Evolutionary conservation across 2,113 vertebrate genomes (phyloP).

Genomic region (Podarcis cretensis): DNA sequence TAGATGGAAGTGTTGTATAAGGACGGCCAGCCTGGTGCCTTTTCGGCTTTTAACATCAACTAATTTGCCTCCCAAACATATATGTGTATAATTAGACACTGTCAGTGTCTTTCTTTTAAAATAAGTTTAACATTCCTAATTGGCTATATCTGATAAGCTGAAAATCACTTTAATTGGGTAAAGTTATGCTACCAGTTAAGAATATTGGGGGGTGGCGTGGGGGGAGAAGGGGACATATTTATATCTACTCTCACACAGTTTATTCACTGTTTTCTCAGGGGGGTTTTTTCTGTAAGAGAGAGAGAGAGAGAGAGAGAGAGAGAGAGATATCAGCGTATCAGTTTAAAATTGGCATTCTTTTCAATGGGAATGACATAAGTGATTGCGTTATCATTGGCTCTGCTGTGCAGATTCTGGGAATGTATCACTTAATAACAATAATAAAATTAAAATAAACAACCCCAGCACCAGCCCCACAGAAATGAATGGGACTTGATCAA

Average conservation of each 20-base stretch:
- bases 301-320: not conserved
- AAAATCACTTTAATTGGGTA: constrained; percentile 75
- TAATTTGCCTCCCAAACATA: constrained; percentile 76
- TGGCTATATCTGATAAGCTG: constrained; percentile 78
- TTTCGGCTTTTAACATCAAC: constrained; percentile 62
- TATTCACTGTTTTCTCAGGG: not conserved
- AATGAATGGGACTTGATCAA: not conserved
- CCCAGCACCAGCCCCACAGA: not conserved
- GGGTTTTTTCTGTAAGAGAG: constrained; percentile 47
- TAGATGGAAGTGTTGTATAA: constrained; percentile 84
- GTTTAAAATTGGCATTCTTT: constrained; percentile 64
- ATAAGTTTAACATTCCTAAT: constrained; percentile 83
- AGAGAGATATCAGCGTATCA: constrained; percentile 51
- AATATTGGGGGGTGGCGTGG: not conserved
- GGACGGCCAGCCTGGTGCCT: constrained; percentile 7
- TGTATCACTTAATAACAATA: not conserved
- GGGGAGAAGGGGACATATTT: constrained; percentile 28
- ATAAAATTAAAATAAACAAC: not conserved
- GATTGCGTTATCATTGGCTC: constrained; percentile 59
- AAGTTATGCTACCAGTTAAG: constrained; percentile 69
- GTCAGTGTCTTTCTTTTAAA: constrained; percentile 78
- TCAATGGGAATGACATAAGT: constrained; percentile 54
- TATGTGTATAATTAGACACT: constrained; percentile 77
- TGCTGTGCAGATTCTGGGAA: not conserved
- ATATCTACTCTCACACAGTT: constrained; percentile 48